Percentiles rank a stretch among this genome's conserved stretches.
Conservation (phyloP, 1,140 invertebrate genomes). For the Drosophila bocki region DNA sequence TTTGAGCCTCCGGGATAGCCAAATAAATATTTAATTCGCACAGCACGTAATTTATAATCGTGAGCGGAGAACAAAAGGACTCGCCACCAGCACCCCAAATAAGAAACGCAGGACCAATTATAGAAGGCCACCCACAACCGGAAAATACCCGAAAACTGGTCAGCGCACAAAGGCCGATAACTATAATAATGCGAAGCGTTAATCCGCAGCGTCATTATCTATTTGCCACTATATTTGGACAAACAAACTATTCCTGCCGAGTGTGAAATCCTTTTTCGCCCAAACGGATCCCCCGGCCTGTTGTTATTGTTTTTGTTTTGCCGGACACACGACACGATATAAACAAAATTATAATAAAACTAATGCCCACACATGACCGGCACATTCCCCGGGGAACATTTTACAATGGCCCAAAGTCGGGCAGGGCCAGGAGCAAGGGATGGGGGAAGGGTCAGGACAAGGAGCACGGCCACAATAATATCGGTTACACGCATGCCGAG, state of each 20-base stretch:
- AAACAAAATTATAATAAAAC: conserved; percentile 82
- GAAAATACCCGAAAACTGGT: conserved; percentile 43
- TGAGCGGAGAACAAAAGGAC: conserved; percentile 45
- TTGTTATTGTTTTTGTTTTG: conserved; percentile 61
- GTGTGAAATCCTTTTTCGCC: conserved; percentile 81
- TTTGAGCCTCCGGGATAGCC: not conserved
- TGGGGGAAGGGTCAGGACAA: not conserved
- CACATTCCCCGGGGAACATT: conserved; percentile 60
- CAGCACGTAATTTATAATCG: conserved; percentile 49
- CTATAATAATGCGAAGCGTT: conserved; percentile 71
- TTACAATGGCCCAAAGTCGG: conserved; percentile 66
- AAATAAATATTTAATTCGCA: conserved; percentile 51
- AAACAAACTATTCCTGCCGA: conserved; percentile 55
- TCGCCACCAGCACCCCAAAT: conserved; percentile 17
- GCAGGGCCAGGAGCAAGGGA: conserved; percentile 1
- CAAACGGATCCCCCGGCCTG: conserved; percentile 60
- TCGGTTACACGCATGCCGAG: conserved; percentile 81
- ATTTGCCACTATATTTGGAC: conserved; percentile 67
- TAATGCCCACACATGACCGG: conserved; percentile 67
- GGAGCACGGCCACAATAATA: conserved; percentile 67
- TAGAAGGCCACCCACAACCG: conserved; percentile 49
- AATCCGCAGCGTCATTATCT: conserved; percentile 75
- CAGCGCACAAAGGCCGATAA: conserved; percentile 29
- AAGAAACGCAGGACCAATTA: conserved; percentile 19
- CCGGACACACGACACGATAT: conserved; percentile 61